These are phyloP conservation scores for Hylyphantes graminicola DNA, from an alignment of 1,140 invertebrate species.

Conservation along the genomic window DNA sequence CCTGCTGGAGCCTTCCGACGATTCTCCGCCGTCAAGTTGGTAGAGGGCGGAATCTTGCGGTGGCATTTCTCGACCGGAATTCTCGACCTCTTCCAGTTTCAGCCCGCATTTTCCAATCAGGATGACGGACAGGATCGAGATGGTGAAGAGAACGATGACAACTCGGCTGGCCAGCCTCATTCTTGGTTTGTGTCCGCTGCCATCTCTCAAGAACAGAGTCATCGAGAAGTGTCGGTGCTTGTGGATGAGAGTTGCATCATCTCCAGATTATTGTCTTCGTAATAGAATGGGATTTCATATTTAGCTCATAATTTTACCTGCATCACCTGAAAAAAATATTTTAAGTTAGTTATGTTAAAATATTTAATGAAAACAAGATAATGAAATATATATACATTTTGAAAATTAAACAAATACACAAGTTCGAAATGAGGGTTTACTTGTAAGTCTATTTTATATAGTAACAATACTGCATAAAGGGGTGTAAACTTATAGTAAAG, in stretches of 20 bases:
- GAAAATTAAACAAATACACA: not conserved
- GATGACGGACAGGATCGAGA: slow-evolving; percentile 67
- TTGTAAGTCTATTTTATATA: too few species aligned
- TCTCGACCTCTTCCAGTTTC: slow-evolving; percentile 65
- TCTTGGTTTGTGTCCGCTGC: slow-evolving; percentile 7
- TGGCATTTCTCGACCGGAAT: slow-evolving; percentile 38
- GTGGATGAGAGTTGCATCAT: too few species aligned
- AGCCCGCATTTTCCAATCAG: slow-evolving; percentile 68
- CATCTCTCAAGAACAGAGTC: slow-evolving; percentile 12
- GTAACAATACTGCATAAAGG: too few species aligned
- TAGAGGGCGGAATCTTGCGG: slow-evolving; percentile 45
- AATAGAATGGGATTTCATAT: too few species aligned
- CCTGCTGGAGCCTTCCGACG: not conserved
- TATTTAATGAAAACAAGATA: not conserved
- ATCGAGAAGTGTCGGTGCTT: not conserved
- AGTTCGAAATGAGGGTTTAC: too few species aligned
- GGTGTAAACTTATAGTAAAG: too few species aligned
- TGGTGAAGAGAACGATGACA: slow-evolving; percentile 65
- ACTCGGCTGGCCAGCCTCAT: slow-evolving; percentile 66
- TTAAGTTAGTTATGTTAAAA: not conserved
- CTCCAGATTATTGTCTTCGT: too few species aligned
- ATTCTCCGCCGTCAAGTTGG: slow-evolving; percentile 17
- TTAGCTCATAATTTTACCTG: not conserved
- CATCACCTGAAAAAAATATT: not conserved
- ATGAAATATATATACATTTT: not conserved